These are phyloP conservation scores for Palythoa grandis DNA, from an alignment of 92 coral and sea anemone species.

Conservation along the genomic window DNA sequence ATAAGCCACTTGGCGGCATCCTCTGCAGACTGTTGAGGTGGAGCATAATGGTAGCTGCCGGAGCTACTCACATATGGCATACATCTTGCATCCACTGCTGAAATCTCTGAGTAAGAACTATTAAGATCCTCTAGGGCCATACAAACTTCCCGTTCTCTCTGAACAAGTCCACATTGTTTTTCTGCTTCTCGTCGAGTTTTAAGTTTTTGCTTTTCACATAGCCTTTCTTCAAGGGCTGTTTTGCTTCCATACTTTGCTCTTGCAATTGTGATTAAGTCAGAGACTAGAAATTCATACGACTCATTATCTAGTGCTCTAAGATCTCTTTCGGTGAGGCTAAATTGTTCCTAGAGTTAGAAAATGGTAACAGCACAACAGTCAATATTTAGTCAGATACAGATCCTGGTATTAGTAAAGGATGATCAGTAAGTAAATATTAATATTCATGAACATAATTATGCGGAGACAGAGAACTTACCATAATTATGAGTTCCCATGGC, in stretches of 20 bases:
- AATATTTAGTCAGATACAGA: neutral
- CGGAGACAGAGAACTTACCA: too few relatives aligned
- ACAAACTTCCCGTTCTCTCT: slow-evolving; percentile 84
- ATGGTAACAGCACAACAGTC: neutral
- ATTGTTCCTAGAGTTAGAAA: slow-evolving; percentile 76
- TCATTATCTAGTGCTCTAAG: slow-evolving; percentile 84
- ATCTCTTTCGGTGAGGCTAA: slow-evolving; percentile 96
- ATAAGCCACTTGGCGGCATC: slow-evolving; percentile 98
- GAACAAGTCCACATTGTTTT: slow-evolving; percentile 89
- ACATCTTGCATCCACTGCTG: slow-evolving; percentile 92
- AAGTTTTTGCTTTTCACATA: slow-evolving; percentile 72
- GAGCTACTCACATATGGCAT: slow-evolving; percentile 98
- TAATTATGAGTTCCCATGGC: too few relatives aligned
- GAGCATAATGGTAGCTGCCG: slow-evolving; percentile 84
- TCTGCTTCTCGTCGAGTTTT: slow-evolving; percentile 91
- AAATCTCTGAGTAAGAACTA: slow-evolving; percentile 89
- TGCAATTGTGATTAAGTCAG: slow-evolving; percentile 93
- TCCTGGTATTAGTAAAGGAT: too few relatives aligned
- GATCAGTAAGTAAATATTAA: too few relatives aligned
- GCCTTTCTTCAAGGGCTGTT: slow-evolving; percentile 79
- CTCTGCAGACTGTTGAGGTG: slow-evolving; percentile 89
- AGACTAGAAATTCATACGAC: slow-evolving; percentile 91
- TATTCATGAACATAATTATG: too few relatives aligned
- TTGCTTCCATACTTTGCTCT: slow-evolving; percentile 90
- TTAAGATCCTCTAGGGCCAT: slow-evolving; percentile 74